Base-by-base conservation (phyloP, 1,140 invertebrate genomes). In the Anoplophora glabripennis region DNA sequence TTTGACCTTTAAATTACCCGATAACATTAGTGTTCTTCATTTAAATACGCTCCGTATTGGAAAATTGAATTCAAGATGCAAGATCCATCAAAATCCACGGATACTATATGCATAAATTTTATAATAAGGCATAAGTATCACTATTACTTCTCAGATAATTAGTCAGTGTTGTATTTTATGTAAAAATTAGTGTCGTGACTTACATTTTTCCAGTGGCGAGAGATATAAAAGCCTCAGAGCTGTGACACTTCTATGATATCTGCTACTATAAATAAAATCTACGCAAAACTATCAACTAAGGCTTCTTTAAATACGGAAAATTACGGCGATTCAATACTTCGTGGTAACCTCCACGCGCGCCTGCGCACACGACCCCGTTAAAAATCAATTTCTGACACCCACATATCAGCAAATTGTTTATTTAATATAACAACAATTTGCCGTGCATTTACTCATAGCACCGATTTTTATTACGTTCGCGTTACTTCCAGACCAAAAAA, bases 361-460 rank as follows among this genome's bases (percentile, higher is more conserved):
- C 4, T 53, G 52, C 37, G 48, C 37, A n/a, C 11, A 14, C 7
- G 21, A 57, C 36, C 28, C 8, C 5, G 35, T 15, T n/a, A 38
- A 57, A 48, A 48, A 57, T 57, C 54, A 46, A 57, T 49, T 47
- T 11, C 36, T 34, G 15, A 37, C 36, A 47, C 38, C 46, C 28
- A 44, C 41, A 14, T 14, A 3, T 10, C 15, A 46, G 17, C 44
- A 33, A 17, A 46, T 3, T 46, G 44, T 48, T 33, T 8, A 10
- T 48, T 45, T 12, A 45, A 40, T 7, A 5, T 28, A 28, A 28
- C 21, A 28, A 28, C 21, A 28, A 28, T 28, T 28, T 9, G 11
- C n/a, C n/a, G n/a, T n/a, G n/a, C n/a, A n/a, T n/a, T n/a, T n/a
- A n/a, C n/a, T n/a, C n/a, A n/a, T n/a, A n/a, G n/a, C n/a, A n/a